These are phyloP conservation scores for Andricus quercusramuli DNA, from an alignment of 2,888 invertebrate species.

Conservation along the genomic window DNA sequence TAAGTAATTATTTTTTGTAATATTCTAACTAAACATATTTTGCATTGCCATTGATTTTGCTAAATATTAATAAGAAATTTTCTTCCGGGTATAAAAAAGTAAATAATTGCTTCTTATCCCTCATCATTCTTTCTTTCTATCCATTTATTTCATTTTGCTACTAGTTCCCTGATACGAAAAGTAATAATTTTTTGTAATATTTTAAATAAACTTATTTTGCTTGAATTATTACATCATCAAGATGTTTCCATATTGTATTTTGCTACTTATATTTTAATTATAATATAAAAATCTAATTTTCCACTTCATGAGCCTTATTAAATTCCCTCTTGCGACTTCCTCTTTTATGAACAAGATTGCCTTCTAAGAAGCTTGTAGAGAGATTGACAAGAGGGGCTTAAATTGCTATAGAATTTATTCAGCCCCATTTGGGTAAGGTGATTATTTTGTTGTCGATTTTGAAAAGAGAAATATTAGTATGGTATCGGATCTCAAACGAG, in stretches of 20 bases:
- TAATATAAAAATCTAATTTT: background rate
- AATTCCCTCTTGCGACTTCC: background rate
- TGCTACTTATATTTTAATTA: background rate
- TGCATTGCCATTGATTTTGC: background rate
- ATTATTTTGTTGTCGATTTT: background rate
- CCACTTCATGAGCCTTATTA: background rate
- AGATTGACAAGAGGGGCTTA: background rate
- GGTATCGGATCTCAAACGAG: slow-evolving; percentile 4
- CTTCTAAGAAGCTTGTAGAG: background rate
- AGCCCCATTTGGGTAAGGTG: background rate
- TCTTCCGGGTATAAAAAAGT: background rate
- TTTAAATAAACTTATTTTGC: too few relatives aligned
- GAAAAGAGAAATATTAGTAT: background rate
- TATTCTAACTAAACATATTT: too few relatives aligned
- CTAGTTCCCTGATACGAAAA: too few relatives aligned
- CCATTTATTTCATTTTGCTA: too few relatives aligned
- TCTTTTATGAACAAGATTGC: background rate
- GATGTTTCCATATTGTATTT: too few relatives aligned
- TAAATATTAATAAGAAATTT: background rate
- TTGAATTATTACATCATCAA: too few relatives aligned
- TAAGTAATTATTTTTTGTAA: too few relatives aligned
- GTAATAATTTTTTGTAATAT: too few relatives aligned
- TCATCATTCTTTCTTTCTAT: background rate
- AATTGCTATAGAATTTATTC: slow-evolving; percentile 14
- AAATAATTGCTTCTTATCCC: background rate